Conservation (phyloP, 2,888 invertebrate genomes). For the Eledone cirrhosa region DNA sequence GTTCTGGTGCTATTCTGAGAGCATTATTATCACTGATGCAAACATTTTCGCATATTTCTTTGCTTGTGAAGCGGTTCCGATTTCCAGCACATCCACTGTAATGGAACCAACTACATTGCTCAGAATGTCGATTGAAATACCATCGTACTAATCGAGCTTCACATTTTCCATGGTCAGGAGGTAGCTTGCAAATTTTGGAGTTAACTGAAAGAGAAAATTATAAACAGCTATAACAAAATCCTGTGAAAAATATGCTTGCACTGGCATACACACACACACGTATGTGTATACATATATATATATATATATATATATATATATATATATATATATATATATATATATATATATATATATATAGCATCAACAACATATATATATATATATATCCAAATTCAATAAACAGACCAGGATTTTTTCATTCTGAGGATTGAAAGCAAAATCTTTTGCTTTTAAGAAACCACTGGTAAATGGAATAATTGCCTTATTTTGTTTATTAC, state of each 20-base stretch:
- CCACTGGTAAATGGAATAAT: no score
- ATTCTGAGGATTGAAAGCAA: no score
- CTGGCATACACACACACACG: no score
- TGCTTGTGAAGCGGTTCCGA: slow-evolving; percentile 54
- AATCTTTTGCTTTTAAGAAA: no score
- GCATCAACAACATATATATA: no score
- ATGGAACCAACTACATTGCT: slow-evolving; percentile 54
- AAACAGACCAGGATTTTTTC: no score
- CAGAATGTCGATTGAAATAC: slow-evolving; percentile 54
- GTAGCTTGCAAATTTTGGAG: slow-evolving; percentile 48
- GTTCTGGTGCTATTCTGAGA: not conserved
- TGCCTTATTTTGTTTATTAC: no score
- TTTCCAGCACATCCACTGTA: slow-evolving; percentile 58
- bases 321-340: no score
- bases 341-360: no score
- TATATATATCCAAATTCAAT: no score
- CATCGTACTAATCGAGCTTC: slow-evolving; percentile 52
- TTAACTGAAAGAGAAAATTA: slow-evolving; percentile 34
- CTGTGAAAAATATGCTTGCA: not conserved
- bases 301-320: no score
- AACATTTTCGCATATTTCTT: slow-evolving; percentile 46
- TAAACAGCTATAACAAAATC: not conserved
- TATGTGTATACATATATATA: no score
- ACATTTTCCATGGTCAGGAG: slow-evolving; percentile 51
- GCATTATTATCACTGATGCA: slow-evolving; percentile 40